A percentile compares a stretch with the other conserved stretches of the same genome.
These are phyloP conservation scores for Rhinogobius similis DNA, from an alignment of 2,113 vertebrate genomes.

Conservation along the genomic window DNA sequence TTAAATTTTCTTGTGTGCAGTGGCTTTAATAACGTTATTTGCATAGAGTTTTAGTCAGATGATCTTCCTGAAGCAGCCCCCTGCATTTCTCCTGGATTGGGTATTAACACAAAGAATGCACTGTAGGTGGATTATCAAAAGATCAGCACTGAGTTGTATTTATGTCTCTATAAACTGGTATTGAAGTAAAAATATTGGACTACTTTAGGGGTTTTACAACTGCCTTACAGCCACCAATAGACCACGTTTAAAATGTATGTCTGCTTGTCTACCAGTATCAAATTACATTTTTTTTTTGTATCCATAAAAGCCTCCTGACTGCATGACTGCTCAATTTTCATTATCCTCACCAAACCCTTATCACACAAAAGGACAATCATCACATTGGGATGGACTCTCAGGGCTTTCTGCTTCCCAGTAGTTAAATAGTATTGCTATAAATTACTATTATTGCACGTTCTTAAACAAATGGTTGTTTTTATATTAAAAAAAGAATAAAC, in stretches of 20 bases:
- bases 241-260: neutral
- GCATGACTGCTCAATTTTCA: neutral
- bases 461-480: neutral
- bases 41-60: neutral
- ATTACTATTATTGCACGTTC: neutral
- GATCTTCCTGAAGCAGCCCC: neutral
- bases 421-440: neutral
- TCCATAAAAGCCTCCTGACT: neutral
- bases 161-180: neutral
- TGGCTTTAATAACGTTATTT: neutral
- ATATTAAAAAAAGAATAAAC: neutral
- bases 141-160: neutral
- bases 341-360: neutral
- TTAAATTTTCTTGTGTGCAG: neutral
- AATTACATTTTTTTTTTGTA: neutral
- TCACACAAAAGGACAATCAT: neutral
- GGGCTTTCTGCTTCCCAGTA: neutral
- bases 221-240: slow-evolving; percentile 21
- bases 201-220: slow-evolving; percentile 17
- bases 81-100: neutral
- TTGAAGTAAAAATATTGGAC: neutral
- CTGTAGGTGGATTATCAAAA: neutral
- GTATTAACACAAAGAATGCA: neutral
- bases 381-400: neutral
- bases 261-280: slow-evolving; percentile 1